Evolutionary conservation across 2,888 invertebrate species (phyloP).

Genomic region (Ariolimax columbianus): DNA sequence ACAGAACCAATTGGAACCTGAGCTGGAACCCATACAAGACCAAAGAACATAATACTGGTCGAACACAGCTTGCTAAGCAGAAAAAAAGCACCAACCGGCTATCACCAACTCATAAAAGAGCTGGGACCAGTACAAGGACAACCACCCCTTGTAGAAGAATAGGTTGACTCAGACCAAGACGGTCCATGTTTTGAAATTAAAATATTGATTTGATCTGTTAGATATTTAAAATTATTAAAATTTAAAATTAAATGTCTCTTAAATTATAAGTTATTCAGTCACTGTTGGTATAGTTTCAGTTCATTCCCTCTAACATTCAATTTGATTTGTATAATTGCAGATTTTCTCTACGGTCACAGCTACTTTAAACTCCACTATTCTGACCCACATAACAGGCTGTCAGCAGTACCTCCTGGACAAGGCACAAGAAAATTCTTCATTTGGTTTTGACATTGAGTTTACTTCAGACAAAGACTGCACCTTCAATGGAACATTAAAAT

Average conservation of each 20-base stretch:
- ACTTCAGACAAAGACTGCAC: slow-evolving; percentile 23
- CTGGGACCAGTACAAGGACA: too few species aligned
- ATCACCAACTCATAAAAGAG: too few species aligned
- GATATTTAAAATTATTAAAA: too few species aligned
- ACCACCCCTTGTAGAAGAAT: too few species aligned
- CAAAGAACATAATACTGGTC: too few species aligned
- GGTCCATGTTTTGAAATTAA: too few species aligned
- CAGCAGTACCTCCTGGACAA: slow-evolving; percentile 57
- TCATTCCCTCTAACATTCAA: not conserved
- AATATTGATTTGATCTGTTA: too few species aligned
- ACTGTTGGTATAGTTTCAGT: not conserved
- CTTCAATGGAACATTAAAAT: slow-evolving; percentile 30
- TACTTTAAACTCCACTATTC: slow-evolving; percentile 57
- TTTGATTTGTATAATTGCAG: slow-evolving; percentile 54
- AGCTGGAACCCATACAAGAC: too few species aligned
- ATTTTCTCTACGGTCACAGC: slow-evolving; percentile 62
- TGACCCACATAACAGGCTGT: slow-evolving; percentile 58
- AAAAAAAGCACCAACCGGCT: too few species aligned
- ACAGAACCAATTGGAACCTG: too few species aligned
- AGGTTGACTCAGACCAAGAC: too few species aligned
- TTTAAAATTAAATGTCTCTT: not conserved
- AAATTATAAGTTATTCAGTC: not conserved
- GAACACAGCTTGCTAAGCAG: too few species aligned
- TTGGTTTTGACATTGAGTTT: slow-evolving; percentile 20
- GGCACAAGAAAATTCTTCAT: not conserved